A percentile compares a stretch with the other conserved stretches of the same genome.
Evolutionary conservation across 2,797 vertebrate genomes (phyloP).

Genomic region (Peromyscus eremicus): DNA sequence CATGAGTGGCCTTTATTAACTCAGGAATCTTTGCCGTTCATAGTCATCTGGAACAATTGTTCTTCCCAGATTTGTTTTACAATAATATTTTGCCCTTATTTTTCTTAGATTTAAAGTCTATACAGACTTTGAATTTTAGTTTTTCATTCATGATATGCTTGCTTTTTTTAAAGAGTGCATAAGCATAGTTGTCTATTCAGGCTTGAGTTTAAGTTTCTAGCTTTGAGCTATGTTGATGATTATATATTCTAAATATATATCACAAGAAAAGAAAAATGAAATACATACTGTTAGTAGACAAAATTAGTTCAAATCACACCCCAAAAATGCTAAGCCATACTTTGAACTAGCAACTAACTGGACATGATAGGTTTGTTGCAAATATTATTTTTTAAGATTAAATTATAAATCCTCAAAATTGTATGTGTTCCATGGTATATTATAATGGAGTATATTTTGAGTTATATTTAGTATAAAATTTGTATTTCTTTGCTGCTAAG

Average conservation of each 20-base stretch:
- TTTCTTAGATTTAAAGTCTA: conserved; percentile 55
- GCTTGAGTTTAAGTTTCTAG: conserved; percentile 52
- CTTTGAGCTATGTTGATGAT: conserved; percentile 45
- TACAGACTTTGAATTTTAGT: conserved; percentile 14
- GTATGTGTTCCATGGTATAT: background rate
- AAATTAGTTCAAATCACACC: conserved; percentile 44
- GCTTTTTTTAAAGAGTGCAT: conserved; percentile 51
- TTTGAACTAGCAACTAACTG: conserved; percentile 54
- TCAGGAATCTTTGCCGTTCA: background rate
- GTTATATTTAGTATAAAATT: conserved; percentile 53
- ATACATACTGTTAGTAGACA: conserved; percentile 30
- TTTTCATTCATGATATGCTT: conserved; percentile 50
- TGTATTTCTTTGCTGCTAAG: conserved; percentile 30
- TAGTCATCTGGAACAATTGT: background rate
- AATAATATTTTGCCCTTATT: conserved; percentile 39
- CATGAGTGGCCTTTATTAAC: background rate
- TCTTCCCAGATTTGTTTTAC: conserved; percentile 26
- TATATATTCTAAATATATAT: conserved; percentile 52
- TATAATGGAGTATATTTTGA: conserved; percentile 43
- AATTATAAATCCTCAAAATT: conserved; percentile 39
- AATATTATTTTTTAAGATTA: conserved; percentile 48
- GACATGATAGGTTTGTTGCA: background rate
- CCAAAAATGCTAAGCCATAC: conserved; percentile 51
- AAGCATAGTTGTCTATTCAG: conserved; percentile 37
- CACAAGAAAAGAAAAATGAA: conserved; percentile 59